These are phyloP conservation scores for Leptopilina myrica DNA, from an alignment of 2,888 invertebrate genomes.

Conservation along the genomic window DNA sequence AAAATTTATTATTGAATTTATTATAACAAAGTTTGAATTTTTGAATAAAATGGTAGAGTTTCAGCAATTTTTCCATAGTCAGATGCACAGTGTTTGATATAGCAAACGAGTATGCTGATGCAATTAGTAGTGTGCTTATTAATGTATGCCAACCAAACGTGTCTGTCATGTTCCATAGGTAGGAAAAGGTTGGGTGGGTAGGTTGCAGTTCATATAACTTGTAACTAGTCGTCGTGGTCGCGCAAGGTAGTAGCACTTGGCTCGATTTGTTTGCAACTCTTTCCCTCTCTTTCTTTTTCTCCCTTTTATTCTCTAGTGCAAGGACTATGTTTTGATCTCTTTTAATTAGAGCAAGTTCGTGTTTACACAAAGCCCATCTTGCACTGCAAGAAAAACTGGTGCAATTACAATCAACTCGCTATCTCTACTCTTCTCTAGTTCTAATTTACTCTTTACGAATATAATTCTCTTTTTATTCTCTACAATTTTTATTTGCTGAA, in stretches of 20 bases:
- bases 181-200: slow-evolving; percentile 56
- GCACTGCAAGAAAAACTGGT: slow-evolving; percentile 61
- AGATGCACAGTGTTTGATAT: slow-evolving; percentile 68
- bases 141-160: slow-evolving; percentile 69
- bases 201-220: slow-evolving; percentile 53
- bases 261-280: slow-evolving; percentile 20
- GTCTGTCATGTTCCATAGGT: slow-evolving; percentile 62
- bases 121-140: slow-evolving; percentile 71
- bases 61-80: slow-evolving; percentile 48
- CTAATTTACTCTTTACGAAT: too few species aligned
- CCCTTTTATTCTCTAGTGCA: slow-evolving; percentile 20
- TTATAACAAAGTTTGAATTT: too few species aligned
- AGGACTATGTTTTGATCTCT: slow-evolving; percentile 62
- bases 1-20: too few species aligned
- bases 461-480: too few species aligned
- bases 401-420: slow-evolving; percentile 63
- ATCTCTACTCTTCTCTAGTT: neutral
- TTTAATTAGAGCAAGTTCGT: slow-evolving; percentile 71
- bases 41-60: too few species aligned
- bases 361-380: slow-evolving; percentile 64
- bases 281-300: too few species aligned
- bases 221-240: slow-evolving; percentile 37
- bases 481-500: too few species aligned
- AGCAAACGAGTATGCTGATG: slow-evolving; percentile 72
- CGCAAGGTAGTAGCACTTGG: neutral